Conservation (phyloP, 2,113 vertebrate species). For the Melospiza georgiana region DNA sequence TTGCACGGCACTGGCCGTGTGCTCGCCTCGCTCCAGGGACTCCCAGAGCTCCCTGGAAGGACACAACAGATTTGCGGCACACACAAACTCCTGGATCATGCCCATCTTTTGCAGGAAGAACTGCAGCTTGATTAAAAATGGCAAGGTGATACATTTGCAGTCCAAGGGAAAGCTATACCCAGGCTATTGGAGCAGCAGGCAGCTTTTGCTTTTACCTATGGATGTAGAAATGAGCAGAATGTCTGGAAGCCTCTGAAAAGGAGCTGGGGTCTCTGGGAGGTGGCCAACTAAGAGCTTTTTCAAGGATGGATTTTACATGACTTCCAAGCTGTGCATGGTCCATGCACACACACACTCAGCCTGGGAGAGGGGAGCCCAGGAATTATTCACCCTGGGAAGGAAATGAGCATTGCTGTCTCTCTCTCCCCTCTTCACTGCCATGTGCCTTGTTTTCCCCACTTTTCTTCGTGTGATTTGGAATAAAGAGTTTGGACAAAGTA, state of each 20-base stretch:
- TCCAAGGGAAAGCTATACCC: background rate
- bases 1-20: fast-evolving
- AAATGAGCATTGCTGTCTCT: fast-evolving
- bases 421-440: background rate
- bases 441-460: background rate
- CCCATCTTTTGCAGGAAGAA: background rate
- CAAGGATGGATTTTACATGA: background rate
- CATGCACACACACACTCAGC: fast-evolving
- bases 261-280: background rate
- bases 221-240: background rate
- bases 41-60: background rate
- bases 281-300: background rate
- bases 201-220: background rate
- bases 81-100: background rate
- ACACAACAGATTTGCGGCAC: background rate
- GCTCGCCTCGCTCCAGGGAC: fast-evolving
- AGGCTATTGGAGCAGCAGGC: background rate
- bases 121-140: background rate
- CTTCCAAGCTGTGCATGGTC: background rate
- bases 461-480: background rate
- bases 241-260: background rate
- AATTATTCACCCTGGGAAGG: background rate
- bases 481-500: background rate
- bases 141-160: background rate
- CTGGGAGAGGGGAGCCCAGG: background rate